Conservation (phyloP, 2,888 invertebrate genomes). For the Odontocerum albicorne region DNA sequence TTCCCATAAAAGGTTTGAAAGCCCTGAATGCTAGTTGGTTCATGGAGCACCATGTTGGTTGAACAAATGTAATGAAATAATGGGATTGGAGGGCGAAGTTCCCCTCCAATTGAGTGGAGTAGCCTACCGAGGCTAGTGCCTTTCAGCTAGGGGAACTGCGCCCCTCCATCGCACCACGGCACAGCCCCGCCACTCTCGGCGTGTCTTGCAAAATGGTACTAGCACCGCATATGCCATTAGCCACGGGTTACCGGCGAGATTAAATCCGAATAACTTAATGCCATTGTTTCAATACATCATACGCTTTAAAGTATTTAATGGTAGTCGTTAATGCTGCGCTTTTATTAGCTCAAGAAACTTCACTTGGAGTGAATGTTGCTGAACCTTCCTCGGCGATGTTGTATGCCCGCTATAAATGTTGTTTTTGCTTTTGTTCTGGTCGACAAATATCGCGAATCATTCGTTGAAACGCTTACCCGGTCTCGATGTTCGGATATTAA, state of each 20-base stretch:
- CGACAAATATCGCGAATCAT: too few relatives aligned
- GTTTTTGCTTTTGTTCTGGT: too few relatives aligned
- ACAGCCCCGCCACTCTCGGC: conserved; percentile 24
- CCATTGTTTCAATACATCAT: conserved; percentile 34
- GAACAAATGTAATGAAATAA: conserved; percentile 37
- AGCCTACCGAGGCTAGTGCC: background rate
- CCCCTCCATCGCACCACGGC: background rate
- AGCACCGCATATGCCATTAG: conserved; percentile 20
- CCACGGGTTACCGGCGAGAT: conserved; percentile 31
- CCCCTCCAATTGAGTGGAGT: conserved; percentile 12
- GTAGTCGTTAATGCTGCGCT: conserved; percentile 27
- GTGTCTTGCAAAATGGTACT: conserved; percentile 9
- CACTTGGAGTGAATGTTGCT: too few relatives aligned
- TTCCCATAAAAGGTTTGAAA: conserved; percentile 9
- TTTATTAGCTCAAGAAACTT: conserved; percentile 32
- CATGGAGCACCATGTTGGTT: conserved; percentile 32
- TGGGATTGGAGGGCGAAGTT: conserved; percentile 30
- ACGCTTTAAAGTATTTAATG: conserved; percentile 34
- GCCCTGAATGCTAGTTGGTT: conserved; percentile 26
- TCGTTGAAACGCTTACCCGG: too few relatives aligned
- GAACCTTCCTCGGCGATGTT: too few relatives aligned
- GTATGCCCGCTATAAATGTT: too few relatives aligned
- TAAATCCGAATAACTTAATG: conserved; percentile 32
- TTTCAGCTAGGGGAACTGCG: background rate
- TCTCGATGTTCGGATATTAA: too few relatives aligned